Base-by-base conservation (phyloP, 1,140 invertebrate species). In the Andricus grossulariae region DNA sequence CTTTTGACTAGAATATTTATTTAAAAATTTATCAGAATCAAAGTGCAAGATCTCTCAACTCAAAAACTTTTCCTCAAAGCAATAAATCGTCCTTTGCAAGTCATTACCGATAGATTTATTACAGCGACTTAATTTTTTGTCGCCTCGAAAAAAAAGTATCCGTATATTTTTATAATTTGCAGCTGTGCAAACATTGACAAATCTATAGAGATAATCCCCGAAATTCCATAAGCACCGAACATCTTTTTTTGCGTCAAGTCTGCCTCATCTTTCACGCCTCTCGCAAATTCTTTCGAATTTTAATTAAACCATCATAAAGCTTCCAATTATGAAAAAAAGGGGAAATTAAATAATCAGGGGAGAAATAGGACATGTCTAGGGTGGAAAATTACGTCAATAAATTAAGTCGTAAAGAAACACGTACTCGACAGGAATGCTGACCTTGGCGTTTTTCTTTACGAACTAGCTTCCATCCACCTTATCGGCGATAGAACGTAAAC, bases 401-500 rank as follows among this genome's bases (percentile, higher is more conserved):
- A 55, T 55, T 55, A 55, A 54, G n/a, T 18, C n/a, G 16, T 54
- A 54, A 54, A 66, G 13, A 18, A 66, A 66, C 21, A 39, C 15
- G 39, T 7, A 32, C 39, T n/a, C 39, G 32, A 32, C 0, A 60
- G 32, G 21, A 13, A 60, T 25, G 25, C 25, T 39, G 60, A 39
- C 6, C 13, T 66, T 32, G 25, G 60, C 12, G 15, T 15, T n/a
- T 66, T 45, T 66, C 15, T 60, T 60, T 60, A n/a, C 13, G 7
- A 39, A 16, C 25, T 66, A 15, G 25, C 60, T 45, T 66, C 13
- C 39, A 66, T n/a, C 60, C 25, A 7, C 25, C 15, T 66, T 66
- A 66, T 66, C 60, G 60, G 39, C 25, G 39, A 66, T 66, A 66
- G 60, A 66, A 66, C 60, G 32, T 66, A 66, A 60, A 66, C 60